phyloP scores from a whole-genome alignment of 2,888 invertebrate species.

The Carpatolechia fugitivella region DNA sequence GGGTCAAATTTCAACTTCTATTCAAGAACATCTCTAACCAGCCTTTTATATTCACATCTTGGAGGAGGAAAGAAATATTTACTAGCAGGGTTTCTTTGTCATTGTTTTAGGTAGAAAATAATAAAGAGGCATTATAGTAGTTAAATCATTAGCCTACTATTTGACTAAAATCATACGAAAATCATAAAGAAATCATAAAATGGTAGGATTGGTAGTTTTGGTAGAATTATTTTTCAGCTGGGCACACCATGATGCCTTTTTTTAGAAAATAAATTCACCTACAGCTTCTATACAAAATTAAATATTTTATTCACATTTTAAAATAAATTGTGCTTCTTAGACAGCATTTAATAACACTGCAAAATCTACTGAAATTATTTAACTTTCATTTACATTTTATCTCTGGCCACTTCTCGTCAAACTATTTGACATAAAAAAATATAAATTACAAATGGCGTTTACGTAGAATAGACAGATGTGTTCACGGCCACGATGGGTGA shows the following conservation, averaged over 20 bases:
- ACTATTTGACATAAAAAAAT: constrained; percentile 72
- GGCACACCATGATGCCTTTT: background rate
- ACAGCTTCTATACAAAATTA: too few species aligned
- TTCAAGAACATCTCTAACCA: too few species aligned
- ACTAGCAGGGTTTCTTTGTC: too few species aligned
- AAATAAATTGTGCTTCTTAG: too few species aligned
- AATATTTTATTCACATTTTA: too few species aligned
- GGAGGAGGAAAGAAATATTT: too few species aligned
- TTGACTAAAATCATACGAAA: background rate
- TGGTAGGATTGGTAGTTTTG: background rate
- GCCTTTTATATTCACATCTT: too few species aligned
- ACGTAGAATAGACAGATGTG: constrained; percentile 79
- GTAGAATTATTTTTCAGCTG: background rate
- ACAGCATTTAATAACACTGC: too few species aligned
- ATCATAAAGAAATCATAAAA: too few species aligned
- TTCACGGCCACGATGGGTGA: constrained; percentile 80
- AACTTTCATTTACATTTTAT: constrained; percentile 30
- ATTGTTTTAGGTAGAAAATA: too few species aligned
- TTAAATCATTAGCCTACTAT: background rate
- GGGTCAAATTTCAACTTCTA: too few species aligned
- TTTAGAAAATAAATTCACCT: background rate
- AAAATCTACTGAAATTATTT: too few species aligned
- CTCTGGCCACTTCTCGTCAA: constrained; percentile 59
- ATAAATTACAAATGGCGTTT: constrained; percentile 78
- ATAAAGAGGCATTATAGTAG: background rate